phyloP scores from a whole-genome alignment of 2,888 invertebrate species.

The Scaptomyza polygonia region DNA sequence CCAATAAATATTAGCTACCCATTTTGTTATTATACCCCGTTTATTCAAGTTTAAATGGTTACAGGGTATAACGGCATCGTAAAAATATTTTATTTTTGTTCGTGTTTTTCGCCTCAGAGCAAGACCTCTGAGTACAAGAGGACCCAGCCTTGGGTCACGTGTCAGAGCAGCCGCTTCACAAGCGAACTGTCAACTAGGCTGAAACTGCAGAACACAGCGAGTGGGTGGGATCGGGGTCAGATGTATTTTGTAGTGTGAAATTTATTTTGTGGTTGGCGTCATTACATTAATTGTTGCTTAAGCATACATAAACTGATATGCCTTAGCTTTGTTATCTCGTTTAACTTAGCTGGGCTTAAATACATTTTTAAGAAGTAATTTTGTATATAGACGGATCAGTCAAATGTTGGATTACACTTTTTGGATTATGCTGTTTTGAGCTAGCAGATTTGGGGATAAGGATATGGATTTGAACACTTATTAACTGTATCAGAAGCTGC shows the following conservation, averaged over 20 bases:
- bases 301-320: not conserved
- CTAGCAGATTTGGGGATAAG: not conserved
- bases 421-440: not conserved
- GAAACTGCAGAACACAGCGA: constrained; percentile 6
- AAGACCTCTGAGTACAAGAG: not conserved
- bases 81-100: constrained; percentile 34
- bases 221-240: constrained; percentile 3
- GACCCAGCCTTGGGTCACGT: constrained; percentile 48
- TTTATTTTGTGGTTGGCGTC: constrained; percentile 34
- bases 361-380: not conserved
- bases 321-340: not conserved
- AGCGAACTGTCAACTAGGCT: constrained; percentile 34
- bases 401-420: not conserved
- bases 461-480: constrained; percentile 18
- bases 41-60: not conserved
- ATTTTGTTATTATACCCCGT: constrained; percentile 1
- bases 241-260: constrained; percentile 13
- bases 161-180: constrained; percentile 14
- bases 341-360: not conserved
- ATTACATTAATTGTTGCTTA: constrained; percentile 47
- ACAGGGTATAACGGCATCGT: constrained; percentile 13
- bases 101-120: not conserved
- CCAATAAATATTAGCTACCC: too few relatives aligned
- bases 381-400: constrained; percentile 1
- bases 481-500: constrained; percentile 12